Evolutionary conservation across 2,113 vertebrate species (phyloP).

Genomic region (Leucopsar rothschildi): DNA sequence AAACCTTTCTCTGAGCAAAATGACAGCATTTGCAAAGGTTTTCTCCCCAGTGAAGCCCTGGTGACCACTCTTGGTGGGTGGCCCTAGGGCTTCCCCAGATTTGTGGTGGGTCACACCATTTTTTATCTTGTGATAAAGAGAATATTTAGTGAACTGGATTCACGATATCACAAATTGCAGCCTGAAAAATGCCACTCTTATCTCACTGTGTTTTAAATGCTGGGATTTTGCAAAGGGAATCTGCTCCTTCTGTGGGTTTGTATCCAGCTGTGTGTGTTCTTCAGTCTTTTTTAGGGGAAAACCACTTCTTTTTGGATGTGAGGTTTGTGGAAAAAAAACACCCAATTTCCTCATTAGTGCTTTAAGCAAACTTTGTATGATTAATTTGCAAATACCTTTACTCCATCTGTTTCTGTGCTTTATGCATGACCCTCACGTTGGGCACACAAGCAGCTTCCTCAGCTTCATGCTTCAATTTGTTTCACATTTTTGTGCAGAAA

Average conservation of each 20-base stretch:
- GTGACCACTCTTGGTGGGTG: neutral
- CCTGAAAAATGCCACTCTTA: neutral
- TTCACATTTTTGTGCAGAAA: neutral
- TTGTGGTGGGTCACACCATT: neutral
- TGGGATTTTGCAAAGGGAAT: neutral
- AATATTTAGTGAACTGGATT: neutral
- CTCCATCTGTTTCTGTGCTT: neutral
- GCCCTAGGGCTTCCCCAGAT: neutral
- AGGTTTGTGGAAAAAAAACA: neutral
- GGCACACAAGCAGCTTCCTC: neutral
- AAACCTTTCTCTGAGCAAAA: neutral
- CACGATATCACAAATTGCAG: neutral
- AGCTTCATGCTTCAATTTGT: neutral
- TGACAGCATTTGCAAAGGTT: neutral
- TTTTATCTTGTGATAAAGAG: neutral
- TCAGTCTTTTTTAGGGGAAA: neutral
- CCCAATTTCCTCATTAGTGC: neutral
- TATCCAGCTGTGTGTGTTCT: neutral
- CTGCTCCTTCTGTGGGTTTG: neutral
- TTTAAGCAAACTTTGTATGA: neutral
- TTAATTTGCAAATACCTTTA: neutral
- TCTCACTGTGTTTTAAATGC: neutral
- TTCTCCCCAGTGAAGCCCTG: neutral
- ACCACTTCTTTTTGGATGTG: neutral
- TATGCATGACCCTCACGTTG: neutral